These are phyloP conservation scores for Drosophila glabriapex DNA, from an alignment of 2,888 invertebrate genomes.

Conservation along the genomic window DNA sequence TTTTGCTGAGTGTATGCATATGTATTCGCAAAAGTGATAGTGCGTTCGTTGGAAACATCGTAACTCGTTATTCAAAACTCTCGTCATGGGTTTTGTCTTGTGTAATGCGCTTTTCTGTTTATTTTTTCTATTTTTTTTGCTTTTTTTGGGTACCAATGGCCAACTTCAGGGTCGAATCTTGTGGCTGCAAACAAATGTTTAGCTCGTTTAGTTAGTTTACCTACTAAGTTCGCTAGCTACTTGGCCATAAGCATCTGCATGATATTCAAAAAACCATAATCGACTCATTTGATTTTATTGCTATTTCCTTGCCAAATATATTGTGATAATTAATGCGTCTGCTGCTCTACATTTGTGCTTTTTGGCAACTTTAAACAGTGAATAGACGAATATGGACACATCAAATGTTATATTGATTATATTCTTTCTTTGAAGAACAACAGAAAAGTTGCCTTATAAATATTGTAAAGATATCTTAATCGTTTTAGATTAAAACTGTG, in stretches of 20 bases:
- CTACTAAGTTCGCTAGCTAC: slow-evolving; percentile 15
- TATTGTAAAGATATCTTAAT: background rate
- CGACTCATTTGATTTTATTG: slow-evolving; percentile 22
- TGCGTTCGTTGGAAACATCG: slow-evolving; percentile 39
- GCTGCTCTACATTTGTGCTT: slow-evolving; percentile 25
- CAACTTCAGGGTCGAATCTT: slow-evolving; percentile 55
- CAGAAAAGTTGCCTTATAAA: background rate
- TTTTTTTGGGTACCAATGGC: slow-evolving; percentile 23
- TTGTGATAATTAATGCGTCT: slow-evolving; percentile 36
- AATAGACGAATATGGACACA: background rate
- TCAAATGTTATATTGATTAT: background rate
- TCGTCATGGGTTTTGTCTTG: slow-evolving; percentile 32
- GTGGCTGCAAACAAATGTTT: slow-evolving; percentile 16
- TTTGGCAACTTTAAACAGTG: background rate
- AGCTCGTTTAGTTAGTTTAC: slow-evolving; percentile 10
- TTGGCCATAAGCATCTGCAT: slow-evolving; percentile 15
- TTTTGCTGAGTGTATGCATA: background rate
- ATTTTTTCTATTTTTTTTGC: background rate
- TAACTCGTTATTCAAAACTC: slow-evolving; percentile 28
- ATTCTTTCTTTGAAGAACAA: background rate
- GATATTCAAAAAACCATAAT: slow-evolving; percentile 6
- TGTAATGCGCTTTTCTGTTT: slow-evolving; percentile 36
- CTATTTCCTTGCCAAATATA: slow-evolving; percentile 26
- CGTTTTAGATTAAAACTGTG: background rate
- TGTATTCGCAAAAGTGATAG: slow-evolving; percentile 58